phyloP scores from a whole-genome alignment of 1,140 invertebrate species.

The Muscidifurax raptorellus region DNA sequence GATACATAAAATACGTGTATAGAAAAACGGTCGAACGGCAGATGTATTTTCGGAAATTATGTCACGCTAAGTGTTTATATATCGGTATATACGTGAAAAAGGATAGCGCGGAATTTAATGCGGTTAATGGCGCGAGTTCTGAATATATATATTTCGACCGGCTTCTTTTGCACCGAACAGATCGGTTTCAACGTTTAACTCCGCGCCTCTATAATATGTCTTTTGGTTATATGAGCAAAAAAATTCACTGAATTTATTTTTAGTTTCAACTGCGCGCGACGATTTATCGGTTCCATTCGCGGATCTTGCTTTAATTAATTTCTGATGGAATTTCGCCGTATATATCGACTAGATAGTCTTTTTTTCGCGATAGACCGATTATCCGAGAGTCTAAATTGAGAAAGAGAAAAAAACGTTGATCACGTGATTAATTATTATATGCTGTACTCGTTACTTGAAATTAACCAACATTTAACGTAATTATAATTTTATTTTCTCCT shows the following conservation, averaged over 20 bases:
- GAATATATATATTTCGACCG: neutral
- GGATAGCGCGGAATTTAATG: conserved; percentile 28
- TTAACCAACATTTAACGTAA: too few species aligned
- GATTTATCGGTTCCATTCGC: conserved; percentile 13
- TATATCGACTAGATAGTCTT: neutral
- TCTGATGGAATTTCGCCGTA: neutral
- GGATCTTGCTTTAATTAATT: conserved; percentile 25
- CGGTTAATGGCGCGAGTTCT: conserved; percentile 5
- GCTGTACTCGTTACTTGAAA: too few species aligned
- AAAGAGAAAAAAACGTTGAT: too few species aligned
- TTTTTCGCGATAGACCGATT: too few species aligned
- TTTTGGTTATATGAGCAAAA: neutral
- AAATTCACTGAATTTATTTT: conserved; percentile 5
- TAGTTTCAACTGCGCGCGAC: too few species aligned
- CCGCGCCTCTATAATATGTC: neutral
- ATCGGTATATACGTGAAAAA: neutral
- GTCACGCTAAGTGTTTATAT: conserved; percentile 31
- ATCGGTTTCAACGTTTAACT: conserved; percentile 15
- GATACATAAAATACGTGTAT: conserved; percentile 11
- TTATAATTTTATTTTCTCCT: neutral
- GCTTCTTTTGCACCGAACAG: neutral
- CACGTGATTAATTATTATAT: too few species aligned
- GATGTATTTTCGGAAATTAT: conserved; percentile 40
- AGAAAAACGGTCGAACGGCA: too few species aligned
- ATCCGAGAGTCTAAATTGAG: too few species aligned